A percentile compares a stretch with the other conserved stretches of the same genome.
phyloP scores from a whole-genome alignment of 2,888 invertebrate genomes.

The Drosophila rubida region DNA sequence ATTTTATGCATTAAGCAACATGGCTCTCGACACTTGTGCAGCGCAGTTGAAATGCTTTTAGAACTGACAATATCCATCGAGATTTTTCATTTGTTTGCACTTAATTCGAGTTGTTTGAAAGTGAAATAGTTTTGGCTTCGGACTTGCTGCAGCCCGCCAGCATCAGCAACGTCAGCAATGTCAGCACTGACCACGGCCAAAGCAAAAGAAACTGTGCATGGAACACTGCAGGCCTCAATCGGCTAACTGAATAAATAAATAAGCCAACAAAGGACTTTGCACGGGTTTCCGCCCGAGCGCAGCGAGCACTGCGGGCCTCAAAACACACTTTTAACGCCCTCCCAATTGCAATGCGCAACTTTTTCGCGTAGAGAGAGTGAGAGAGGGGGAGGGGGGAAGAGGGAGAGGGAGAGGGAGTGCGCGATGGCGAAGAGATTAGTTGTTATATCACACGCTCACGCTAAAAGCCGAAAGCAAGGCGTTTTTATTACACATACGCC shows the following conservation, averaged over 20 bases:
- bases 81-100: constrained; percentile 11
- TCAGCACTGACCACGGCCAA: not conserved
- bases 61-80: not conserved
- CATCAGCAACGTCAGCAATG: no score
- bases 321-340: constrained; percentile 34
- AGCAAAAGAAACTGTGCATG: constrained; percentile 4
- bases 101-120: constrained; percentile 15
- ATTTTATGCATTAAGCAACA: not conserved
- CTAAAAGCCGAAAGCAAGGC: constrained; percentile 15
- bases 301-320: constrained; percentile 1
- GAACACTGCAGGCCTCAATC: constrained; percentile 13
- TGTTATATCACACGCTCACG: constrained; percentile 9
- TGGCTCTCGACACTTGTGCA: not conserved
- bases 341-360: constrained; percentile 55
- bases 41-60: not conserved
- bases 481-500: constrained; percentile 53
- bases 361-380: constrained; percentile 1
- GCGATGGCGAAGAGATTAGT: constrained; percentile 2
- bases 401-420: not conserved
- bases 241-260: constrained; percentile 47
- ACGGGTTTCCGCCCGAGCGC: constrained; percentile 11
- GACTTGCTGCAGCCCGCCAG: constrained; percentile 4
- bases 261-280: constrained; percentile 19
- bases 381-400: not conserved
- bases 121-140: constrained; percentile 9